Percentiles rank a stretch among this genome's conserved stretches.
Evolutionary conservation across 2,888 invertebrate species (phyloP).

Genomic region (Gortyna flavago): DNA sequence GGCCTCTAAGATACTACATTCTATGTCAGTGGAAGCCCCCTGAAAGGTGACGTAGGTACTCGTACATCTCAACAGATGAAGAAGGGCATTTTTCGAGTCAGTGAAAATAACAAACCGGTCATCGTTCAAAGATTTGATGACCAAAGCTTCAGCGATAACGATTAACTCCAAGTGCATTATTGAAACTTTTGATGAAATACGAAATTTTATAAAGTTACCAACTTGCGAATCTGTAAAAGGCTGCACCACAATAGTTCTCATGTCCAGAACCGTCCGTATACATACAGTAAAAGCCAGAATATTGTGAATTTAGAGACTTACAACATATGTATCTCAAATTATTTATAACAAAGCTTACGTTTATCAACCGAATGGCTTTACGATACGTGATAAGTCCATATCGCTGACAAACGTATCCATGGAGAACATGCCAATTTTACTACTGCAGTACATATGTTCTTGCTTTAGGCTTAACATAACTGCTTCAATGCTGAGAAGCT

Average conservation of each 20-base stretch:
- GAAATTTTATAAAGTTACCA: neutral
- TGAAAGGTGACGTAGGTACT: neutral
- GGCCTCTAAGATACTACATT: no score
- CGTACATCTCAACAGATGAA: neutral
- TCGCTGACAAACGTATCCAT: no score
- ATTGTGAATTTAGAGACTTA: neutral
- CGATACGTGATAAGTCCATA: no score
- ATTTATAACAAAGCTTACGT: neutral
- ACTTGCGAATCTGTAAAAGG: neutral
- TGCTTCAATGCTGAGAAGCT: neutral
- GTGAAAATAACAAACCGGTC: no score
- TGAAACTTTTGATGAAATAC: neutral
- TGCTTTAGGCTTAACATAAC: neutral
- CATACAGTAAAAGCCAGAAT: neutral
- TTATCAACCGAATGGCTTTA: neutral
- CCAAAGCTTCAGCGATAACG: neutral
- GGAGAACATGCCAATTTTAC: no score
- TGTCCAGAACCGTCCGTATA: neutral
- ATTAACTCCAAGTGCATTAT: neutral
- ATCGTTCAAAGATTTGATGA: neutral
- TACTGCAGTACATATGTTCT: no score
- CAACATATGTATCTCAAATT: neutral
- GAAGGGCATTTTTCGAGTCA: neutral
- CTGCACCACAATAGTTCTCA: neutral
- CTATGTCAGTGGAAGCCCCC: no score